phyloP scores from a whole-genome alignment of 2,113 vertebrate genomes.

The Serilophus lunatus region DNA sequence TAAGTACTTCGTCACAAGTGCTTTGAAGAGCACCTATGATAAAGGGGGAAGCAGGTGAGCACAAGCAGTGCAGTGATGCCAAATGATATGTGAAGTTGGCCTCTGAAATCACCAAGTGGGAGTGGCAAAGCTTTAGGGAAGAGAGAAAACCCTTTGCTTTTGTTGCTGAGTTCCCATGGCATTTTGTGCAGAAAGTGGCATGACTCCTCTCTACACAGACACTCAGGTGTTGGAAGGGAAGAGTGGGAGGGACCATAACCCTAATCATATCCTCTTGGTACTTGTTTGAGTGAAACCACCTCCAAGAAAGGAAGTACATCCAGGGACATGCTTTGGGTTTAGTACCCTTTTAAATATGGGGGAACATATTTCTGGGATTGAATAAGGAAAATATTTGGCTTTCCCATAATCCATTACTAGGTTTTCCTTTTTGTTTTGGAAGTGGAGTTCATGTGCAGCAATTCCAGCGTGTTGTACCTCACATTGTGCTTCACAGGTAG shows the following conservation, averaged over 20 bases:
- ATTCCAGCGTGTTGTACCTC: background rate
- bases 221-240: background rate
- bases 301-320: background rate
- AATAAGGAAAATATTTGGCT: background rate
- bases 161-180: background rate
- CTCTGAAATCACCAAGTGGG: background rate
- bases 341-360: background rate
- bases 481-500: fast-evolving
- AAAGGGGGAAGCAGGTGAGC: background rate
- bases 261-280: background rate
- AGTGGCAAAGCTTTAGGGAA: background rate
- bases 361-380: background rate
- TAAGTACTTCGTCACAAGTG: background rate
- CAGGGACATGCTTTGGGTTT: background rate
- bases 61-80: background rate
- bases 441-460: background rate
- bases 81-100: background rate
- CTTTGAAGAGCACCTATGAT: background rate
- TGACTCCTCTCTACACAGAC: background rate
- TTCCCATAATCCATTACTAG: background rate
- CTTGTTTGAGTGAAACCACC: background rate
- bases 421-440: background rate
- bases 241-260: background rate
- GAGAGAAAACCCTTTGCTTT: background rate
- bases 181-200: background rate